Base-by-base conservation (phyloP, 2,888 invertebrate species). In the Agrenia bidenticulata region DNA sequence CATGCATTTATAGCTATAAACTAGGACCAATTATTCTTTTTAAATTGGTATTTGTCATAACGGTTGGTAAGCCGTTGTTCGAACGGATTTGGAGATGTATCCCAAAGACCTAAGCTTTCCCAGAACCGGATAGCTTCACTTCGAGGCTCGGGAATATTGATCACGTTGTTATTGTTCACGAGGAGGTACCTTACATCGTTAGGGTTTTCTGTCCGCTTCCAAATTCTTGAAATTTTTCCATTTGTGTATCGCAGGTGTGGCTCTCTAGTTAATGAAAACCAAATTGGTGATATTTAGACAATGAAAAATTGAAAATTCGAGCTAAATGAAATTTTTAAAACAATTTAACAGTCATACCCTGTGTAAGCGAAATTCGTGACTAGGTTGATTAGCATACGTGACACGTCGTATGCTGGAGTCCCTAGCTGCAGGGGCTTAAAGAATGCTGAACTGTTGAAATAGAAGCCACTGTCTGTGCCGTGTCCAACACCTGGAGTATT, bases 131-230 rank as follows among this genome's bases (percentile, higher is more conserved):
- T 63, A 26, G 55, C 65, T 9, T 58, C 39, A n/a, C 55, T 32
- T 49, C 60, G 58, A 1, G 63, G 63, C n/a, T 69, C 69, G 1
- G 69, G 60, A 49, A 69, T 61, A 61, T 63, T 65, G 13, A 63
- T 39, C 1, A 65, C 21, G 32, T 69, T 63, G 21, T 61, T 32
- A 23, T 69, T 69, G 19, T 65, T 63, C 19, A 69, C 55, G 32
- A 65, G 27, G 2, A 69, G 57, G 23, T 60, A 61, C 17, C 53
- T 54, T 15, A 63, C 39, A 41, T 69, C 62, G 21, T 58, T 55
- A 17, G 56, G 57, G 54, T 55, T 60, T 13, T 26, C 60, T 7
- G 57, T 51, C 1, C 62, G 60, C 17, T 65, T 65, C 69, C 69
- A 69, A 9, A 65, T 53, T 23, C 42, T 41, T 2, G 50, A 39